Base-by-base conservation (phyloP, 1,140 invertebrate species). In the Heliothis virescens region DNA sequence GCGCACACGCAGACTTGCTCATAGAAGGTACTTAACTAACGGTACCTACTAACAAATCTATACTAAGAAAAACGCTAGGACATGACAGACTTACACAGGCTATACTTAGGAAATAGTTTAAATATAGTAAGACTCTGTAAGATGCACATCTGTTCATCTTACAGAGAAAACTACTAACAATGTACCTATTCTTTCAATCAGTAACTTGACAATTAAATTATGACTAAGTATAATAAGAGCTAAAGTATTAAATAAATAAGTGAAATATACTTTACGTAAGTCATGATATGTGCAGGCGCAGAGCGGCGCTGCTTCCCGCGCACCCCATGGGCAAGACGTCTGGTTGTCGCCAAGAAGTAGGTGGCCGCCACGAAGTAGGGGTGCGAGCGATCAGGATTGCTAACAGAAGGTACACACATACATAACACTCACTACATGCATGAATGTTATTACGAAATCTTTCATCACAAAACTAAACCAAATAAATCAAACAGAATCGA, bases 1-100 rank as follows among this genome's bases (percentile, higher is more conserved):
- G 75, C 88, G 91, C 80, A 80, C 89, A 75, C 93, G 92, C 83
- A 91, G 93, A 89, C 83, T 90, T 82, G 87, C 86, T 88, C 90
- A 80, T 80, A 86, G 90, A 88, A 92, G 91, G 91, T 91, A 88
- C 67, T 3, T 10, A 5, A n/a, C 13, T 63, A 41, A 41, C 5
- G 34, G 34, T 41, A 41, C 34, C 34, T 41, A 41, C 0, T 41
- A 41, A 41, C 5, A 41, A 41, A 41, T 41, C 34, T 41, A 7
- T 41, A 41, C 0, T 7, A 5, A 41, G 0, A 5, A 41, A 41
- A 9, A 1, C 0, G 5, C 5, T 41, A 41, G 9, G 34, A 7
- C 0, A 34, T 34, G 34, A 41, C 5, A 1, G 9, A 41, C n/a
- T n/a, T n/a, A n/a, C 5, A 41, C 9, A 7, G 34, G 34, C 34